Evolutionary conservation across 92 coral and sea anemone species (phyloP).

Genomic region (Parazoanthus darwini): DNA sequence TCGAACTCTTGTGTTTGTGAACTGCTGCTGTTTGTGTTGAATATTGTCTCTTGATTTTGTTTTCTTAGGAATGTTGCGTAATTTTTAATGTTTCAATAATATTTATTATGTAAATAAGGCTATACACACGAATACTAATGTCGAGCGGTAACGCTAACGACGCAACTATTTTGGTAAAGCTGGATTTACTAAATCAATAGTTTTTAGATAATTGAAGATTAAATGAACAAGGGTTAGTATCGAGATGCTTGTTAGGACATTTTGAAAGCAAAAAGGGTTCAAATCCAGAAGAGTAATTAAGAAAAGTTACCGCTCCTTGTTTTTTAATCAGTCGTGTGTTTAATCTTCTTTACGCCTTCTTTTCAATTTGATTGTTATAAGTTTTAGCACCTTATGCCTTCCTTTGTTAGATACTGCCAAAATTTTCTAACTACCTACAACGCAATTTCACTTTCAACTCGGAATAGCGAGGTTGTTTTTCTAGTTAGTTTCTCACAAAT

Average conservation of each 20-base stretch:
- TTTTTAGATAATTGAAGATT: background rate
- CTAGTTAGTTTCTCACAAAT: too few relatives aligned
- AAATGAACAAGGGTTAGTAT: background rate
- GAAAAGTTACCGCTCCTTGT: too few relatives aligned
- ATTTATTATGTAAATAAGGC: background rate
- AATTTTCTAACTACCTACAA: too few relatives aligned
- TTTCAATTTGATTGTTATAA: too few relatives aligned
- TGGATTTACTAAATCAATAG: background rate
- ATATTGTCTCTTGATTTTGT: conserved; percentile 19
- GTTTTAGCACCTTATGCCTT: background rate
- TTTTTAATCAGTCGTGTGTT: too few relatives aligned
- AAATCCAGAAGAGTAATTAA: background rate
- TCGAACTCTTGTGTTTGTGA: background rate
- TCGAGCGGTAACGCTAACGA: background rate
- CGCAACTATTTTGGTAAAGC: background rate
- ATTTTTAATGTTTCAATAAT: too few relatives aligned
- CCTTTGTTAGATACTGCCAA: background rate
- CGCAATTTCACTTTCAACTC: too few relatives aligned
- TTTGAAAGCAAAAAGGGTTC: background rate
- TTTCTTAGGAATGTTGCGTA: conserved; percentile 36
- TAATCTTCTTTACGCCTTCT: too few relatives aligned
- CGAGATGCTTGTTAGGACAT: background rate
- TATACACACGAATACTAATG: background rate
- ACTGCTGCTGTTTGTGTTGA: background rate
- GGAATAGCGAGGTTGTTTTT: too few relatives aligned